phyloP scores from a whole-genome alignment of 37 sponge, comb jelly and placozoan genomes.

The Tethya wilhelma region DNA sequence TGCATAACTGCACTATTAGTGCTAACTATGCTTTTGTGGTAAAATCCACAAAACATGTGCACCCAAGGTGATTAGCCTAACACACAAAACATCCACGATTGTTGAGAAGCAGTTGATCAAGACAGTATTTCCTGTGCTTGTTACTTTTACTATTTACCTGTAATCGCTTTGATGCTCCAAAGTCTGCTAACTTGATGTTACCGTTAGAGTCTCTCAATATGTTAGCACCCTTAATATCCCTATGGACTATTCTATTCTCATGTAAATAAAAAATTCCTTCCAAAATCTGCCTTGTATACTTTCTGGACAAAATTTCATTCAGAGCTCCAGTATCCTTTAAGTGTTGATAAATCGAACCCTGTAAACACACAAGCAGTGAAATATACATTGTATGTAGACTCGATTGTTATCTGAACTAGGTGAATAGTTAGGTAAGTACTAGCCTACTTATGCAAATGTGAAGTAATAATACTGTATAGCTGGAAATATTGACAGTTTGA shows the following conservation, averaged over 20 bases:
- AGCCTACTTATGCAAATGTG: too few species aligned
- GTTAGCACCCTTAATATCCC: constrained; percentile 97
- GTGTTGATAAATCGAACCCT: constrained; percentile 89
- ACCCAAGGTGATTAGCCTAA: too few species aligned
- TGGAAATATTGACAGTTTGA: too few species aligned
- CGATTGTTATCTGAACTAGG: too few species aligned
- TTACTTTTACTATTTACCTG: constrained; percentile 43
- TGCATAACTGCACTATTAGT: too few species aligned
- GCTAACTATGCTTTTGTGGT: too few species aligned
- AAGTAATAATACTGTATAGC: too few species aligned
- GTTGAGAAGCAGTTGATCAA: too few species aligned
- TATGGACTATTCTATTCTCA: constrained; percentile 83
- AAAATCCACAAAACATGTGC: too few species aligned
- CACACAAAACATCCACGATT: too few species aligned
- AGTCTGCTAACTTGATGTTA: constrained; percentile 94
- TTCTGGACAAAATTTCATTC: constrained; percentile 81
- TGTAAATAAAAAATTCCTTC: constrained; percentile 92
- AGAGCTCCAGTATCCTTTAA: constrained; percentile 81
- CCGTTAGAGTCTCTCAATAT: constrained; percentile 88
- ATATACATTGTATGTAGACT: background rate
- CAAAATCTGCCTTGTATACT: constrained; percentile 90
- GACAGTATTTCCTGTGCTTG: too few species aligned
- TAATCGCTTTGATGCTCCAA: constrained; percentile 94
- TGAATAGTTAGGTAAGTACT: too few species aligned
- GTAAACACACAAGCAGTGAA: background rate